A percentile compares a stretch with the other conserved stretches of the same genome.
Evolutionary conservation across 2,113 vertebrate genomes (phyloP).

Genomic region (Brienomyrus brachyistius): DNA sequence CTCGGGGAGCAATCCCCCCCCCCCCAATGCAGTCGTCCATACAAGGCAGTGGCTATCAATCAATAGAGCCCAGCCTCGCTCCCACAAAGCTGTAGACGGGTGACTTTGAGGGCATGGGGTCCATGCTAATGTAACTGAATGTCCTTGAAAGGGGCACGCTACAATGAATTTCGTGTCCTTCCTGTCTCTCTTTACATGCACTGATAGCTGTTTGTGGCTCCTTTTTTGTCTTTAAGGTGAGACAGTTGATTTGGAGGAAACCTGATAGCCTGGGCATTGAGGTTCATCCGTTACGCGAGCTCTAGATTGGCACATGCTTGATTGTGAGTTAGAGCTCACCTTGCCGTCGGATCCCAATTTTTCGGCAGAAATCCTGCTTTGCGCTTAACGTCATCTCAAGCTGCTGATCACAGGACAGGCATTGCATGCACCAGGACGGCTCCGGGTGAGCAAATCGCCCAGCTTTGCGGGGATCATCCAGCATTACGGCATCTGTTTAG

Average conservation of each 20-base stretch:
- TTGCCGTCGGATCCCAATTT: background rate
- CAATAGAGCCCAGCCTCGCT: constrained; percentile 27
- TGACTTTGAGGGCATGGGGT: constrained; percentile 36
- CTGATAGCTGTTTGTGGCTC: constrained; percentile 11
- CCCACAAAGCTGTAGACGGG: constrained; percentile 28
- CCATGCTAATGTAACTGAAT: constrained; percentile 47
- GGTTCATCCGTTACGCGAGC: background rate
- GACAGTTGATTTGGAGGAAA: background rate
- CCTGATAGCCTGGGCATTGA: background rate
- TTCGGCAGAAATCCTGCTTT: background rate
- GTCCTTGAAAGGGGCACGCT: constrained; percentile 22
- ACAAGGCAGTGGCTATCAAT: constrained; percentile 34
- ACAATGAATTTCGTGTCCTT: constrained; percentile 31
- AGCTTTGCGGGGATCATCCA: background rate
- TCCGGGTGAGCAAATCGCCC: background rate
- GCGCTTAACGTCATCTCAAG: background rate
- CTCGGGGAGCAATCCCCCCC: constrained; percentile 24
- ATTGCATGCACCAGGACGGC: background rate
- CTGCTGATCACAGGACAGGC: background rate
- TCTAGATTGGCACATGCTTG: background rate
- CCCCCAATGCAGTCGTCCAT: constrained; percentile 4
- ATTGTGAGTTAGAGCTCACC: background rate
- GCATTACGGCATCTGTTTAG: background rate
- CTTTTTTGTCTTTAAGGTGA: background rate
- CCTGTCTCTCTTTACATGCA: constrained; percentile 11